Evolutionary conservation across 2,113 vertebrate species (phyloP), one percentile per base, ranked within the genome.

Genomic region (Psittacara wagleri): DNA sequence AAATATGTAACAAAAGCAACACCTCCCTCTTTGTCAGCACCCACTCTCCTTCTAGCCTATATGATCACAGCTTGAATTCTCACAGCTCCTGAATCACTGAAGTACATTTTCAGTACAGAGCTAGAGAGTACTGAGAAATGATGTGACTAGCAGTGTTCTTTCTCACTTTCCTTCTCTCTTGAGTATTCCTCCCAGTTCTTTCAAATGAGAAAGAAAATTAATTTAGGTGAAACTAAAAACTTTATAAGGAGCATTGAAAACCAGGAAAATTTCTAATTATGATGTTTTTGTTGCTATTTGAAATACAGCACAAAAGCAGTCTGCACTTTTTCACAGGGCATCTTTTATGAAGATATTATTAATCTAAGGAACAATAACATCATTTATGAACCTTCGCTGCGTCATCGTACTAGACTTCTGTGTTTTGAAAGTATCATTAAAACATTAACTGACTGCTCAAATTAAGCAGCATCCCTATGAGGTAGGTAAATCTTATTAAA

Each of bases 1-100:
- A 95, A 94, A 81, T 43, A 76, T 13, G 48, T 74, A 90, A 83
- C n/a, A 89, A 88, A 92, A 81, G 33, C 86, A 93, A 67, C 89
- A 82, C 43, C 48, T 54, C 54, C 59, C 28, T 88, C 59, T 80
- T 84, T 51, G 63, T 54, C 79, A 95, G 27, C 29, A 54, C 37
- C 52, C 41, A 31, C 29, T 75, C 70, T 48, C 29, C 57, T 79
- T 57, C 41, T 31, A 79, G 79, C 13, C 61, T 39, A 25, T 52
- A 16, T 84, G 63, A 77, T 83, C 93, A 92, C 64, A 94, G 79
- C 24, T 76, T 78, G 66, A 88, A 44, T 82, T 88, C 96, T 93
- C 76, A 55, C 70, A 89, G 85, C 63, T 90, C 94, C 80, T 80
- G 73, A 73, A 37, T 75, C 88, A 54, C 0, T 68, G 83, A 92